Evolutionary conservation across 2,888 invertebrate species (phyloP).

Genomic region (Acrobasis repandana): DNA sequence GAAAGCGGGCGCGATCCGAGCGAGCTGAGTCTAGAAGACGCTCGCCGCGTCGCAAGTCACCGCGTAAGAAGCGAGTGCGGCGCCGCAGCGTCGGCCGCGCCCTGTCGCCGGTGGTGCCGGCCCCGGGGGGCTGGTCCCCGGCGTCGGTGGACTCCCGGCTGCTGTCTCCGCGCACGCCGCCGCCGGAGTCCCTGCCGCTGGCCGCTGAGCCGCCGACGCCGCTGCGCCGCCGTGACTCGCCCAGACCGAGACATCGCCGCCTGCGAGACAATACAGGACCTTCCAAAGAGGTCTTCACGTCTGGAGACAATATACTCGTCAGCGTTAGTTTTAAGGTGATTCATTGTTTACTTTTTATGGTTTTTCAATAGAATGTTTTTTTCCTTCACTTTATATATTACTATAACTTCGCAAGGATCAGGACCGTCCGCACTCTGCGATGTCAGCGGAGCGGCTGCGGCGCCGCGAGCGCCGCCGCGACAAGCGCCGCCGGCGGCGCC

Average conservation of each 20-base stretch:
- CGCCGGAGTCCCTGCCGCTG: slow-evolving; percentile 57
- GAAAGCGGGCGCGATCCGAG: slow-evolving; percentile 43
- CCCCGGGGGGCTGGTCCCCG: slow-evolving; percentile 44
- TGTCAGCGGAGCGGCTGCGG: slow-evolving; percentile 36
- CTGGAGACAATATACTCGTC: slow-evolving; percentile 95
- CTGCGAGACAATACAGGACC: slow-evolving; percentile 75
- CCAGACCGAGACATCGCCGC: slow-evolving; percentile 48
- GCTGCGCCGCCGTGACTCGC: slow-evolving; percentile 38
- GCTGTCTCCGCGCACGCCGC: slow-evolving; percentile 84
- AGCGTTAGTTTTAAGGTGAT: slow-evolving; percentile 91
- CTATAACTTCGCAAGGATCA: slow-evolving; percentile 69
- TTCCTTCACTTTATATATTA: neutral
- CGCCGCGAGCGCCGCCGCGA: slow-evolving; percentile 41
- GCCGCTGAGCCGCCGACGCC: slow-evolving; percentile 61
- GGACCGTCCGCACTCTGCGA: slow-evolving; percentile 45
- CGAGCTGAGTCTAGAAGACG: slow-evolving; percentile 33
- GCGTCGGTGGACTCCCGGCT: slow-evolving; percentile 77
- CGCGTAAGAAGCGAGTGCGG: slow-evolving; percentile 50
- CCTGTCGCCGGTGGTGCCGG: slow-evolving; percentile 41
- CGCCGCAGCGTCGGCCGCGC: slow-evolving; percentile 31
- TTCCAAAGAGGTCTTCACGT: slow-evolving; percentile 95
- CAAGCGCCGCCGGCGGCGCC: slow-evolving; percentile 58
- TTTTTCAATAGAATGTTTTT: too few species aligned
- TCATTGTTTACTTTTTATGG: neutral
- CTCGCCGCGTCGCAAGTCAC: slow-evolving; percentile 44